Evolutionary conservation across 2,888 invertebrate species (phyloP).

Genomic region (Neria commutata): DNA sequence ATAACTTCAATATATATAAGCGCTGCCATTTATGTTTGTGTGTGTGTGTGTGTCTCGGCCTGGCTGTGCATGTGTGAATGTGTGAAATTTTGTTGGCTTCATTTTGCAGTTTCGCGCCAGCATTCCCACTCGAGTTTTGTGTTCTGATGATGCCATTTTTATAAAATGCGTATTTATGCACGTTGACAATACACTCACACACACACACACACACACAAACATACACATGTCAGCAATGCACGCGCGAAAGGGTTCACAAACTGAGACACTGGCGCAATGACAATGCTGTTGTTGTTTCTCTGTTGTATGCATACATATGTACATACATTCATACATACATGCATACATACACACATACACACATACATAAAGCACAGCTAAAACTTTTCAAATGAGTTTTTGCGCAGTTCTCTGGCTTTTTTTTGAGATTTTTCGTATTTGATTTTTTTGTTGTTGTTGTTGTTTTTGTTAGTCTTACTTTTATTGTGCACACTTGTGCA

Average conservation of each 20-base stretch:
- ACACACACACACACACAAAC: too few relatives aligned
- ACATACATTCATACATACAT: too few relatives aligned
- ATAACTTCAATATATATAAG: not conserved
- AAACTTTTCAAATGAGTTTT: not conserved
- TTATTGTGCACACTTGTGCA: too few relatives aligned
- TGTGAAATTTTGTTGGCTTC: conserved; percentile 1
- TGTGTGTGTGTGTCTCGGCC: conserved; percentile 13
- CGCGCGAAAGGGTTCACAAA: not conserved
- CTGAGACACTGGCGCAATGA: too few relatives aligned
- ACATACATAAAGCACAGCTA: too few relatives aligned
- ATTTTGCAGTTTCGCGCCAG: not conserved
- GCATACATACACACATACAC: not conserved
- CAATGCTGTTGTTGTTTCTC: too few relatives aligned
- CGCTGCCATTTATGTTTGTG: not conserved
- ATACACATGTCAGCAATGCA: too few relatives aligned
- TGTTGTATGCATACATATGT: too few relatives aligned
- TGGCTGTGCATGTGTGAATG: conserved; percentile 23
- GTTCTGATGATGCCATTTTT: not conserved
- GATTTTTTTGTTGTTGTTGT: not conserved
- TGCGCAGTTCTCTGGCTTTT: not conserved
- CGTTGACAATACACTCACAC: not conserved
- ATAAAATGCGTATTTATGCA: not conserved
- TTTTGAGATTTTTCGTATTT: not conserved
- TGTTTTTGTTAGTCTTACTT: not conserved
- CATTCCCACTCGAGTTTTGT: not conserved